Percentiles rank a stretch among this genome's conserved stretches.
phyloP scores from a whole-genome alignment of 2,113 vertebrate species.

The Rhinoderma darwinii region DNA sequence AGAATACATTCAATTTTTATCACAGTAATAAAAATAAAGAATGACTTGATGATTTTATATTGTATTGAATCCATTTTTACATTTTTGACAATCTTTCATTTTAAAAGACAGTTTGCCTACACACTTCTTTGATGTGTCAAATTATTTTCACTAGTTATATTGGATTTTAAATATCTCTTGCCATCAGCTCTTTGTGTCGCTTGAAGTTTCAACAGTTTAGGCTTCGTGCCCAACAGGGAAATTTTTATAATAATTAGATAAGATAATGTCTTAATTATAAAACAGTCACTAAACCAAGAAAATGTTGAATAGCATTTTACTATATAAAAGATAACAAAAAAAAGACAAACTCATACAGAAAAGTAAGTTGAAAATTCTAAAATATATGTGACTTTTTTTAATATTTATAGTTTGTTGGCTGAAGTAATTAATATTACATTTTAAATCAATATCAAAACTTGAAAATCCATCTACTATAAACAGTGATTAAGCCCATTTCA shows the following conservation, averaged over 20 bases:
- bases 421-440: too few relatives aligned
- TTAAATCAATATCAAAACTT: too few relatives aligned
- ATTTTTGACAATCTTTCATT: conserved; percentile 25
- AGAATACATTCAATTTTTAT: background rate
- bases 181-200: conserved; percentile 34
- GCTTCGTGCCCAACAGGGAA: conserved; percentile 5
- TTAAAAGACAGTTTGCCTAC: conserved; percentile 13
- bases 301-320: background rate
- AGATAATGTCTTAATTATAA: conserved; percentile 53
- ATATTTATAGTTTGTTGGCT: background rate
- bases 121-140: conserved; percentile 50
- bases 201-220: conserved; percentile 36
- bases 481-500: too few relatives aligned
- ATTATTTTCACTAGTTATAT: conserved; percentile 49
- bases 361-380: background rate
- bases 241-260: conserved; percentile 33
- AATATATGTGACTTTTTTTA: background rate
- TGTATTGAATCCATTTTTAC: conserved; percentile 32
- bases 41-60: conserved; percentile 12
- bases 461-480: too few relatives aligned
- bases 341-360: conserved; percentile 1
- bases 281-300: conserved; percentile 17
- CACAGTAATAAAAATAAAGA: conserved; percentile 2
- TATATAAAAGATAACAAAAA: background rate
- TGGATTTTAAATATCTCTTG: conserved; percentile 51